phyloP scores from a whole-genome alignment of 2,113 vertebrate species.

The Tenebrosternarchus preto region DNA sequence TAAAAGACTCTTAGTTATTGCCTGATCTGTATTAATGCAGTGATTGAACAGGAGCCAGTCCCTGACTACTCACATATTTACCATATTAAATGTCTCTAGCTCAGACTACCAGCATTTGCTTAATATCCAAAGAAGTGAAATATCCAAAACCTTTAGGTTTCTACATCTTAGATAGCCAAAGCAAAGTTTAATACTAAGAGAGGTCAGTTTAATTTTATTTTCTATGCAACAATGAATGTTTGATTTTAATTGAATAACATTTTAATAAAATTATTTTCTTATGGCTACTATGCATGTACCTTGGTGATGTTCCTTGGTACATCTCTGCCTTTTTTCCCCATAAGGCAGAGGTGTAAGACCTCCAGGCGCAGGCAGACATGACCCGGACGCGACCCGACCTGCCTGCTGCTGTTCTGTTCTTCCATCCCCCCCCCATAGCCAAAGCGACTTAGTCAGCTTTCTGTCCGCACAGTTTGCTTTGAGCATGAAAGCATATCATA shows the following conservation, averaged over 20 bases:
- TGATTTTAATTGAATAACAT: too few species aligned
- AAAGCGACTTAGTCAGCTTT: conserved; percentile 6
- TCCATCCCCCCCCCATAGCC: neutral
- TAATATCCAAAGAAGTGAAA: neutral
- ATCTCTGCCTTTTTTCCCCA: conserved; percentile 20
- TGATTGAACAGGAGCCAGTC: neutral
- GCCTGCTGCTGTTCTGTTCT: neutral
- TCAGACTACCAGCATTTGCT: neutral
- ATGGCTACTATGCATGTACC: neutral
- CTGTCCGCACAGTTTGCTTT: conserved; percentile 15
- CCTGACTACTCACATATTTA: neutral
- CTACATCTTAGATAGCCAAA: neutral
- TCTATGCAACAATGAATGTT: neutral
- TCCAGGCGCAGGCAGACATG: neutral
- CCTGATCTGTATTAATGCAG: neutral
- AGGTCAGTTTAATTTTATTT: too few species aligned
- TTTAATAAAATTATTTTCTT: conserved; percentile 1
- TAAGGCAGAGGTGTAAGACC: neutral
- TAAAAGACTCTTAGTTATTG: neutral
- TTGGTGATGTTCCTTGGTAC: neutral
- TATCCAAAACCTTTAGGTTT: neutral
- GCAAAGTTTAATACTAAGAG: neutral
- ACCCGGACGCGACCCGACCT: neutral
- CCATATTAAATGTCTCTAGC: neutral
- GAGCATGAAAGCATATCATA: conserved; percentile 30